A percentile compares a stretch with the other conserved stretches of the same genome.
These are phyloP conservation scores for Pygocentrus nattereri DNA, from an alignment of 2,797 vertebrate species.

Conservation along the genomic window DNA sequence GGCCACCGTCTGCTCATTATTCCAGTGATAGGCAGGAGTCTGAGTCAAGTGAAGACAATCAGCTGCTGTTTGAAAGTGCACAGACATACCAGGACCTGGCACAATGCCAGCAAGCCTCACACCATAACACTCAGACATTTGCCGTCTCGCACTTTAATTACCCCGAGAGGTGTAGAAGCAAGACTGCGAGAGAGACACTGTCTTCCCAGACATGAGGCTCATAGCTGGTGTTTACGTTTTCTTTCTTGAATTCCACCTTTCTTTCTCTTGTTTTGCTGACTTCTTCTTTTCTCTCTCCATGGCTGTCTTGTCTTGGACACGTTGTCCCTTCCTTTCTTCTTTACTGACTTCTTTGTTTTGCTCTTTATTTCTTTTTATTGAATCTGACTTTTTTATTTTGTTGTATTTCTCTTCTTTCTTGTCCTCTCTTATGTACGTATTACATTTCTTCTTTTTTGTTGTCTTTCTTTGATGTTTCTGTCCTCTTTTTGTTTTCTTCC, in stretches of 20 bases:
- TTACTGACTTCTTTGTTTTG: conserved; percentile 9
- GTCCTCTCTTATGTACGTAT: background rate
- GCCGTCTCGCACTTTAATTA: background rate
- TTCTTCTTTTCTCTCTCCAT: background rate
- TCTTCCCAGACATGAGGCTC: background rate
- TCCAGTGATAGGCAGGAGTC: conserved; percentile 3
- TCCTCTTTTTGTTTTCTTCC: background rate
- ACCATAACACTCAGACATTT: background rate
- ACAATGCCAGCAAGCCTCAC: background rate
- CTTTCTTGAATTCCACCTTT: conserved; percentile 10
- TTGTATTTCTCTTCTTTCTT: background rate
- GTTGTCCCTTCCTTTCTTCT: conserved; percentile 35
- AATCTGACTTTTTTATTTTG: background rate
- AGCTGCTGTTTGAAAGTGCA: conserved; percentile 3
- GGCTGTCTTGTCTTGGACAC: background rate
- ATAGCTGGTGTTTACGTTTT: conserved; percentile 15
- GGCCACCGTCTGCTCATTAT: background rate
- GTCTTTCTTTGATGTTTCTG: background rate
- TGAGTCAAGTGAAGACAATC: conserved; percentile 16
- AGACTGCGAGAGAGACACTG: background rate
- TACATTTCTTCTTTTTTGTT: background rate
- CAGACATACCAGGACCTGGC: background rate
- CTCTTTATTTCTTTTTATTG: conserved; percentile 52
- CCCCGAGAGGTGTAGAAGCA: conserved; percentile 11
- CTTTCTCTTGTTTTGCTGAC: background rate